These are phyloP conservation scores for Malurus alboscapulatus DNA, from an alignment of 2,113 vertebrate species.

Conservation along the genomic window DNA sequence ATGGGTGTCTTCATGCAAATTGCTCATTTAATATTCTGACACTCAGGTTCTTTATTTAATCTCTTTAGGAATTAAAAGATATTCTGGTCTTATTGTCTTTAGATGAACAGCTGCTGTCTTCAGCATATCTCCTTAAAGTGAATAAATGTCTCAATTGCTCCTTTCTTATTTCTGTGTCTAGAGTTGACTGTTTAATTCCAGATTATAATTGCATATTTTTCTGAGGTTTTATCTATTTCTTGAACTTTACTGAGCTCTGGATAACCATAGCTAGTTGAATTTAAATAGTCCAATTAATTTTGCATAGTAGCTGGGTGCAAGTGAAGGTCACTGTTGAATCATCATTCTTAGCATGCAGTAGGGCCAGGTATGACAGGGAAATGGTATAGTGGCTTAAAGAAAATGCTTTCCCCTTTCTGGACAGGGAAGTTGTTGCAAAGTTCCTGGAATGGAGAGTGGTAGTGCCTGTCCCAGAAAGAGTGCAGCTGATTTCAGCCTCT, in stretches of 20 bases:
- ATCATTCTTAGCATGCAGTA: not conserved
- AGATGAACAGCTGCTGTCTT: slow-evolving; percentile 6
- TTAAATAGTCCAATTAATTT: slow-evolving; percentile 30
- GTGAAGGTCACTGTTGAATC: not conserved
- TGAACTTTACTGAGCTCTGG: not conserved
- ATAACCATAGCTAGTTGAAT: not conserved
- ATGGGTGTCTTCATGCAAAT: not conserved
- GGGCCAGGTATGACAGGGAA: not conserved
- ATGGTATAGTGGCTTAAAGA: not conserved
- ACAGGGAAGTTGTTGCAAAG: not conserved
- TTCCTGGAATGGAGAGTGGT: not conserved
- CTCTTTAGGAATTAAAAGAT: not conserved
- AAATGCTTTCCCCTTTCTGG: not conserved
- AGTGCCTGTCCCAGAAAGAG: not conserved
- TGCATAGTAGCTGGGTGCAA: not conserved
- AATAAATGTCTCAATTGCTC: not conserved
- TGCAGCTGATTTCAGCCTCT: not conserved
- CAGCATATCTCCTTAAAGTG: not conserved
- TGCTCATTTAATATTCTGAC: not conserved
- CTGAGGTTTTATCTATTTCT: slow-evolving; percentile 4
- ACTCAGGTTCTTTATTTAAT: not conserved
- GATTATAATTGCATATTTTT: slow-evolving; percentile 22
- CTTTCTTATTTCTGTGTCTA: not conserved
- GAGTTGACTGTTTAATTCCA: slow-evolving; percentile 15
- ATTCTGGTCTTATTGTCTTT: not conserved